Evolutionary conservation across 1,140 invertebrate species (phyloP).

Genomic region (Macrostomum lignano): DNA sequence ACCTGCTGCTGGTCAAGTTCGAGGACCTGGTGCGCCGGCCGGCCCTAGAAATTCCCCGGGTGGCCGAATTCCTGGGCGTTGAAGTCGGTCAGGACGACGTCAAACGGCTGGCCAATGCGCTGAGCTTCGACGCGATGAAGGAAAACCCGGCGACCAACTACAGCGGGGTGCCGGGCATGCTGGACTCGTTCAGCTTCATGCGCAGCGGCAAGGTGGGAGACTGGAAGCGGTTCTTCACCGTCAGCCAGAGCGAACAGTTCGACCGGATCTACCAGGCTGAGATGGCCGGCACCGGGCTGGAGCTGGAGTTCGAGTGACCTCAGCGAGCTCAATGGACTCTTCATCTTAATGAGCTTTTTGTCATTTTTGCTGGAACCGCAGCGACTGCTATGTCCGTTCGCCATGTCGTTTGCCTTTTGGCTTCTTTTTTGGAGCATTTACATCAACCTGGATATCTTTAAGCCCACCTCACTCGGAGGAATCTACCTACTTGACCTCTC

Average conservation of each 20-base stretch:
- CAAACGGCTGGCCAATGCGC: neutral
- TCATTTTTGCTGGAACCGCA: too few relatives aligned
- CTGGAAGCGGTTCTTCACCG: constrained; percentile 1
- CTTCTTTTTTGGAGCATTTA: too few relatives aligned
- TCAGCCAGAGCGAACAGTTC: neutral
- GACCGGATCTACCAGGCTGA: neutral
- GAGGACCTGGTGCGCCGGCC: neutral
- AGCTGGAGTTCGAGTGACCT: too few relatives aligned
- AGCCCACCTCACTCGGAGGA: too few relatives aligned
- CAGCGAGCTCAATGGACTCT: too few relatives aligned
- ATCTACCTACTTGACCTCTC: too few relatives aligned
- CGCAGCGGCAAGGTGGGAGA: constrained; percentile 2
- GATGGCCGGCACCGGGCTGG: too few relatives aligned
- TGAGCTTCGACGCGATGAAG: constrained; percentile 3
- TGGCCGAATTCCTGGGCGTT: neutral
- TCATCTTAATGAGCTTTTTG: too few relatives aligned
- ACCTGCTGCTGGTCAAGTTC: neutral
- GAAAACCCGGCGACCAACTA: constrained; percentile 3
- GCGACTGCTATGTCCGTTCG: too few relatives aligned
- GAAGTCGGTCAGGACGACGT: neutral
- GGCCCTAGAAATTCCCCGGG: neutral
- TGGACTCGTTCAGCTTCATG: constrained; percentile 1
- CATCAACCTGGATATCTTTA: too few relatives aligned
- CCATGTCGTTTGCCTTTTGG: too few relatives aligned
- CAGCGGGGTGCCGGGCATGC: neutral